Base-by-base conservation (phyloP, 2,113 vertebrate species). In the Macaca fascicularis region DNA sequence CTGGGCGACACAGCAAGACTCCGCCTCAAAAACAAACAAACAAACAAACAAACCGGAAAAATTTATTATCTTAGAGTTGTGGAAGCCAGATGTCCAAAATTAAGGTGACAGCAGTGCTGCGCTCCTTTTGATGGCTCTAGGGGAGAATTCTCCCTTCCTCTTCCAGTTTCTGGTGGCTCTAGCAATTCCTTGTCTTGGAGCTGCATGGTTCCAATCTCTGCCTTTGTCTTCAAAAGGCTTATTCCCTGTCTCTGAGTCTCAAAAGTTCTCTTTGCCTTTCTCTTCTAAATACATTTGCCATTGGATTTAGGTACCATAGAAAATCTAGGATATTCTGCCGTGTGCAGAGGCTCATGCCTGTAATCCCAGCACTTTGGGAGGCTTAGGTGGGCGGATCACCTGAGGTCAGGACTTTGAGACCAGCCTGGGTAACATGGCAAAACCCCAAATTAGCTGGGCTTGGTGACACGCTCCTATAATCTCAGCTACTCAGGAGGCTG, bases 41-140 rank as follows among this genome's bases (percentile, higher is more conserved):
- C 6, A 43, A 43, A 43, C 6, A 43, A 43, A 43, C 6, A 43
- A 7, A 43, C 43, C 43, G 43, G 43, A 43, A 43, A 45, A 48
- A 8, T 61, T 67, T 59, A 59, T 64, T 85, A 6, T 69, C 14
- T 89, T 43, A 38, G 0, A 43, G 1, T 5, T 83, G 5, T 14
- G 0, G 16, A 83, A 32, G 40, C 1, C 45, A 19, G 16, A 88
- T 74, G 3, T 96, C 4, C 20, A 69, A 80, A 92, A 38, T 50
- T 32, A 52, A 38, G 55, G 7, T 69, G 14, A 84, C 8, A 23
- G 11, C 23, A 80, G 5, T 13, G 6, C 14, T 35, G 17, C 2
- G 0, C 9, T 50, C 52, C 20, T 7, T 72, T 14, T 35, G 7
- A 6, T 3, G 0, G 0, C 12, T 35, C n/a, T 22, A 17, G 7